phyloP scores from a whole-genome alignment of 1,140 invertebrate species.

The Stegodyphus mimosarum region DNA sequence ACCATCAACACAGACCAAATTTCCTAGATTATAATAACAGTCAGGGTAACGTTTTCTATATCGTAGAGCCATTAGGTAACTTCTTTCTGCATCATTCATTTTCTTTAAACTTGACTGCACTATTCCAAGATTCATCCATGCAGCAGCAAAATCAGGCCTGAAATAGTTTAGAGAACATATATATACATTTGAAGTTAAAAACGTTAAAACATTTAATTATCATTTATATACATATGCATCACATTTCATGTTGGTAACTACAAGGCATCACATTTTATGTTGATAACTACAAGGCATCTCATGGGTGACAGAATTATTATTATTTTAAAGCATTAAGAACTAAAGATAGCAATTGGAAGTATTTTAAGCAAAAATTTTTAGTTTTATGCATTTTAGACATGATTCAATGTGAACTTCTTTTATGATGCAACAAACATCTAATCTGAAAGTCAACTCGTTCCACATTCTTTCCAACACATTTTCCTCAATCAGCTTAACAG shows the following conservation, averaged over 20 bases:
- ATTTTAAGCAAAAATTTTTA: too few relatives aligned
- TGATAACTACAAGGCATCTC: too few relatives aligned
- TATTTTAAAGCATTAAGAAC: too few relatives aligned
- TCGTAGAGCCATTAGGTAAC: conserved; percentile 78
- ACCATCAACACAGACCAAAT: conserved; percentile 74
- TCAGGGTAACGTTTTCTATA: conserved; percentile 87
- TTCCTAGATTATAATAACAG: conserved; percentile 94
- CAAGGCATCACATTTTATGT: background rate
- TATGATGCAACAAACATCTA: too few relatives aligned
- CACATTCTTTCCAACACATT: too few relatives aligned
- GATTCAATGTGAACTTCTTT: too few relatives aligned
- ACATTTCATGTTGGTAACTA: background rate
- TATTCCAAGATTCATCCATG: conserved; percentile 98
- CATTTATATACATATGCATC: background rate
- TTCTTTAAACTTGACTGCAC: conserved; percentile 82
- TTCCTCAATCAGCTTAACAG: too few relatives aligned
- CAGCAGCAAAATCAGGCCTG: conserved; percentile 89
- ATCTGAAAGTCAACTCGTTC: too few relatives aligned
- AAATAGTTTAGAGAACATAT: background rate
- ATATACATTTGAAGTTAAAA: too few relatives aligned
- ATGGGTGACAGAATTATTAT: too few relatives aligned
- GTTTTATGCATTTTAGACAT: too few relatives aligned
- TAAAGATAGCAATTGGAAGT: too few relatives aligned
- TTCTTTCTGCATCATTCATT: conserved; percentile 78
- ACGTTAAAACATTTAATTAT: background rate